Base-by-base conservation (phyloP, 2,797 vertebrate species). In the Ibycter americanus region DNA sequence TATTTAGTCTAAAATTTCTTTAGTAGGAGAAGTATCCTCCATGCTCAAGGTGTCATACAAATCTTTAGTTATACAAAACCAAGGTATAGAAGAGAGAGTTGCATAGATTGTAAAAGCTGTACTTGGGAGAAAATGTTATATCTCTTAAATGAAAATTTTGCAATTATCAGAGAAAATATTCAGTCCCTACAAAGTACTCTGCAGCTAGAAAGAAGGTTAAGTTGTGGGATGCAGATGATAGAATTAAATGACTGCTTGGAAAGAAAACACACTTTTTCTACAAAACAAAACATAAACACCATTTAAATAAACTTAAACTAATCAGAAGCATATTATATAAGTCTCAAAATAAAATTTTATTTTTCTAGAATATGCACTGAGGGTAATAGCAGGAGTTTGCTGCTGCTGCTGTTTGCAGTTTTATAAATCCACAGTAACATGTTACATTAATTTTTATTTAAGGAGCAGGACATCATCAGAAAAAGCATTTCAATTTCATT, bases 381-480 rank as follows among this genome's bases (percentile, higher is more conserved):
- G 12, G 5, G 12, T 77, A 73, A 70, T 15, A 80, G 20, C 21
- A 82, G 61, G 32, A 58, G 23, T 73, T 86, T 85, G n/a, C 26
- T 80, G 25, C 32, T 83, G 42, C 32, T 83, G 18, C 32, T 85
- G 27, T 79, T 90, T 80, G 36, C n/a, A 65, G 15, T 78, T 92
- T 80, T 81, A 78, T 84, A 74, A 63, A 78, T 74, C 44, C 68
- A 84, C n/a, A 55, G 36, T 49, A 87, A 78, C 27, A 80, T 55
- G 61, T 94, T 67, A 93, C 81, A 95, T 96, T 92, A 90, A 83
- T 87, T 96, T 92, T 95, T 94, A 95, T 87, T 92, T 89, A 95
- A 91, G 73, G 65, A 92, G 36, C 8, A 47, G 19, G 5, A 3
- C 13, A 59, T 80, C 73, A 92, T 52, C 22, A 87, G 70, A 47